Evolutionary conservation across 2,797 vertebrate species (phyloP), one percentile per base, ranked within the genome.

Genomic region (Coluber constrictor): DNA sequence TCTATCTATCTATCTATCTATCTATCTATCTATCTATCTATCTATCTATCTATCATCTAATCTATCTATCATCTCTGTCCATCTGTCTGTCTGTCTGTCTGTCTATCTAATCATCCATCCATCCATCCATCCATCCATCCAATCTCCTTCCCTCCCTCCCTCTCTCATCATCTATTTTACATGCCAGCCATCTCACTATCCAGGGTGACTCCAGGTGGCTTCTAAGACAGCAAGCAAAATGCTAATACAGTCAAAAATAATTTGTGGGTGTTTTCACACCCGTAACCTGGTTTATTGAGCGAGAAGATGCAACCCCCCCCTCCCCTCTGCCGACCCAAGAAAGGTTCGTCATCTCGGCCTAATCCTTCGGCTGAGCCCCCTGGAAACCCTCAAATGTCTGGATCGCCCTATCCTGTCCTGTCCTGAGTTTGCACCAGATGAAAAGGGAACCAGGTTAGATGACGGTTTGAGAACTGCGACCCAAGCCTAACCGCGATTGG

Each of bases 281-380:
- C 3, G 8, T 23, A 23, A 43, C 74, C 74, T 43, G 37, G 37
- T 43, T 43, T 79, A 23, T 23, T 43, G 37, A 23, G 37, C 11
- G 20, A 79, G 9, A 23, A 18, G 37, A 43, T 11, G 18, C 74
- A 57, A 18, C 16, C 11, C 0, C 55, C 37, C 10, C 7, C 7
- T 7, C 8, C 74, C 37, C 9, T 2, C 1, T 29, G 0, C n/a
- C 63, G 2, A 6, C 6, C 2, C 66, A 5, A 2, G 10, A 27
- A 20, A 11, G 37, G 9, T 4, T 43, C 3, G 18, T 43, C 74
- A 4, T 23, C 74, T 79, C 7, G 9, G 37, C 37, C 74, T 23
- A 10, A 23, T 79, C 18, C 74, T 43, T 4, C 37, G 0, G 1
- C 37, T 79, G 18, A 79, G 18, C 8, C 3, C 1, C 37, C 18